Base-by-base conservation (phyloP, 2,888 invertebrate species). In the Flexamia atlantica region DNA sequence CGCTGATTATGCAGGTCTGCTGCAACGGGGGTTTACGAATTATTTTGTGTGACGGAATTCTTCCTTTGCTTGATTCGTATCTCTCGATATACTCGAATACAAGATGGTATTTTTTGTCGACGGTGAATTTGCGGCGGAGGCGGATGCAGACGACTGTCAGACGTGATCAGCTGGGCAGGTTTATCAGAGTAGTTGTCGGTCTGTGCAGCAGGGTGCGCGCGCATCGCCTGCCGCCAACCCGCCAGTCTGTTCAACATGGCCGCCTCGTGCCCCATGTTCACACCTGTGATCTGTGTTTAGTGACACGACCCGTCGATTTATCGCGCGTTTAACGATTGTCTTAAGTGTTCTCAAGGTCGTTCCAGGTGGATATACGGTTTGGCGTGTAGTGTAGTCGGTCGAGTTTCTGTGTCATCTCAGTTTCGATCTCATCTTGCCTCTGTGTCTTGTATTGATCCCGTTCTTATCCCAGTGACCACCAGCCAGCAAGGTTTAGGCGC, bases 131-230 rank as follows among this genome's bases (percentile, higher is more conserved):
- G 40, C 40, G 60, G 60, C 60, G 7, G 14, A 14, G 4, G 7
- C 20, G 17, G 20, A 64, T 0, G 28, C 64, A 64, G 64, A 64
- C 64, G 28, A 28, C 30, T 64, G 64, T 64, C 64, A 28, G 64
- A 28, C 64, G 28, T 7, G 40, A 40, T 76, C 76, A 76, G 76
- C 76, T 76, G 76, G 50, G 74, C 74, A 46, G 74, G 64, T 53
- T 53, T 53, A 53, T 53, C 53, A 23, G 53, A 4, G 10, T 76
- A 76, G 74, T 46, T 40, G 46, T 28, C 40, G 46, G 74, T 40
- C 74, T 36, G 70, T 70, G 70, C 70, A 70, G 70, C 20, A 76
- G 74, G 57, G 79, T 79, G 79, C 79, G 79, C 79, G 79, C 79
- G 79, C 79, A 79, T 57, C 79, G 57, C 9, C 79, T 46, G n/a